Evolutionary conservation across 2,113 vertebrate genomes (phyloP), one percentile per base, ranked within the genome.

Genomic region (Atlantisia rogersi): DNA sequence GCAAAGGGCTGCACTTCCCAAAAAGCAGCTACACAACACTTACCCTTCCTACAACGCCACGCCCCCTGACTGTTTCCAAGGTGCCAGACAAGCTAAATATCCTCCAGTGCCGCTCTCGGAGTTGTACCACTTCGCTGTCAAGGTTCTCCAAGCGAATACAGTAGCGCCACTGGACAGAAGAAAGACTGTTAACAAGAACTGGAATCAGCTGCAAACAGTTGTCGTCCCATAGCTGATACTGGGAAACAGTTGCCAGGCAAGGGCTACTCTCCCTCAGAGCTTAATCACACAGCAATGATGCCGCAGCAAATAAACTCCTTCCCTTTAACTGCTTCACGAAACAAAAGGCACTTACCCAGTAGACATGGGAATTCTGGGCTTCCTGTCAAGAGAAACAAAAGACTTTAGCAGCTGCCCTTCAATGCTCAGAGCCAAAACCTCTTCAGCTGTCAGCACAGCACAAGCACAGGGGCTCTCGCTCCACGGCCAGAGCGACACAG

Each of bases 51-150:
- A 99, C 99, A 6, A 99, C 99, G 2, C 99, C 99, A 12, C 99
- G 98, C 52, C 99, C 99, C 64, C 99, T 97, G 69, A 99, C 99
- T 0, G 99, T 99, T 97, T 99, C 99, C 98, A 99, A 97, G 37
- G 99, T 99, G 94, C 99, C 99, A 1, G 99, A 99, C 56, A 99
- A 98, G 95, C 99, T 99, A 95, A 99, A 99, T 98, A 99, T 99
- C 96, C 99, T 98, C 99, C 99, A 99, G 97, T 99, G 99, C 63
- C 99, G 96, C 37, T 99, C 99, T 42, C 99, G 98, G 65, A 99
- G 99, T 94, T 99, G 99, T 26, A 99, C 99, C 76, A 99, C 99
- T n/a, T 99, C 99, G 2, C 94, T 98, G 82, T 99, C 98, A 37
- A 99, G 98, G 97, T 99, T 99, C 98, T 99, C 99, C 97, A 99